These are phyloP conservation scores for Proteles cristata DNA, from an alignment of 2,113 vertebrate species.

Conservation along the genomic window DNA sequence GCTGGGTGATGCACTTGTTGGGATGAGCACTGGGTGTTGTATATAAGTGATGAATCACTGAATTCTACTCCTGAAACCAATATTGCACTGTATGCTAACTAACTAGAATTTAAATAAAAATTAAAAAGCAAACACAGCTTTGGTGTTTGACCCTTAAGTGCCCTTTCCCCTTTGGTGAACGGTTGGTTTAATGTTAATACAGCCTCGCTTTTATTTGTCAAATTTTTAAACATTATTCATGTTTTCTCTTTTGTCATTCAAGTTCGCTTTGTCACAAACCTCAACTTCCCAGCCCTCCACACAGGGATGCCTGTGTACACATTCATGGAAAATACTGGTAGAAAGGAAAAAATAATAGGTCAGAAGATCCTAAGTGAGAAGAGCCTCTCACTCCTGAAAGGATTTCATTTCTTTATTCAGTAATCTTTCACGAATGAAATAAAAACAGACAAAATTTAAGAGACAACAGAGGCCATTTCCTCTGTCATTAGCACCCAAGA, in stretches of 20 bases:
- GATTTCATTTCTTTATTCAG: conserved; percentile 79
- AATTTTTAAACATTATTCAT: neutral
- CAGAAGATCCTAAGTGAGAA: conserved; percentile 70
- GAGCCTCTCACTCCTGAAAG: conserved; percentile 65
- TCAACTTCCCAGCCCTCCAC: neutral
- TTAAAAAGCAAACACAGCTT: neutral
- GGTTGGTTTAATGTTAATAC: neutral
- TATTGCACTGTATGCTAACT: too few species aligned
- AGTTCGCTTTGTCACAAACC: neutral
- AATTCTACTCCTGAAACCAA: too few species aligned
- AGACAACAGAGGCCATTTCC: conserved; percentile 38
- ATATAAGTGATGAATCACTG: too few species aligned
- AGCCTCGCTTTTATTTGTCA: neutral
- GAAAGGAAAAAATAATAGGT: conserved; percentile 70
- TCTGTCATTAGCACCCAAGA: conserved; percentile 9
- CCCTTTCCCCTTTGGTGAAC: neutral
- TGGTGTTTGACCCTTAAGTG: neutral
- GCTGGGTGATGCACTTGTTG: too few species aligned
- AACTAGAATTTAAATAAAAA: too few species aligned
- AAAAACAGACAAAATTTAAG: neutral
- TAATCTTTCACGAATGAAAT: conserved; percentile 58
- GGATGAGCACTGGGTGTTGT: too few species aligned
- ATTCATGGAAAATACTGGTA: conserved; percentile 78
- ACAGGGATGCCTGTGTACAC: neutral
- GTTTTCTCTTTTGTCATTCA: neutral